A percentile compares a stretch with the other conserved stretches of the same genome.
Evolutionary conservation across 1,140 invertebrate genomes (phyloP).

Genomic region (Vollenhovia emeryi): DNA sequence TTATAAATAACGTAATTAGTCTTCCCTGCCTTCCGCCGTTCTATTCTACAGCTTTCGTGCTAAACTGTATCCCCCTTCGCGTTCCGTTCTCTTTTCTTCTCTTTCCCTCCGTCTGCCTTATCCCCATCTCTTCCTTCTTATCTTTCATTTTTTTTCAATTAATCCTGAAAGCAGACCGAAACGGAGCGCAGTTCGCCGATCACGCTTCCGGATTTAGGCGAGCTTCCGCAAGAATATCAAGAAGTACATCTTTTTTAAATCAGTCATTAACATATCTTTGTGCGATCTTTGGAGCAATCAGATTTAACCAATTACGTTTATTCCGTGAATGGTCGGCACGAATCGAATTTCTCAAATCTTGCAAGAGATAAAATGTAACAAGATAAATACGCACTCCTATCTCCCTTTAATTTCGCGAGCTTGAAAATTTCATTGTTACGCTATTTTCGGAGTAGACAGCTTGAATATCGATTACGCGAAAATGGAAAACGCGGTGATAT

Average conservation of each 20-base stretch:
- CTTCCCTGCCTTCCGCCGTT: slow-evolving; percentile 57
- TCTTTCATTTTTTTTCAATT: slow-evolving; percentile 58
- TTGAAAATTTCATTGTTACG: neutral
- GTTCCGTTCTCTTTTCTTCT: neutral
- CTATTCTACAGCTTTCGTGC: slow-evolving; percentile 9
- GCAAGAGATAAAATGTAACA: neutral
- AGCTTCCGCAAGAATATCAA: slow-evolving; percentile 5
- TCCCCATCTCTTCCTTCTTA: neutral
- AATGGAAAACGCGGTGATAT: neutral
- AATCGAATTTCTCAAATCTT: neutral
- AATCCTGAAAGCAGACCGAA: slow-evolving; percentile 63
- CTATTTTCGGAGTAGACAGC: neutral
- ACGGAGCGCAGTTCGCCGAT: slow-evolving; percentile 47
- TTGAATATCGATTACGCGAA: neutral
- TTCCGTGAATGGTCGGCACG: neutral
- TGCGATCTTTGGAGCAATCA: neutral
- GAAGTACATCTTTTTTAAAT: slow-evolving; percentile 33
- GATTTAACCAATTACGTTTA: slow-evolving; percentile 8
- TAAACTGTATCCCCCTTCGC: slow-evolving; percentile 3
- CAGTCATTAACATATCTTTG: slow-evolving; percentile 25
- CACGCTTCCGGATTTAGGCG: slow-evolving; percentile 34
- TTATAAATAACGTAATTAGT: slow-evolving; percentile 79
- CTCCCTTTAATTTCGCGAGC: neutral
- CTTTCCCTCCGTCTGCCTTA: neutral
- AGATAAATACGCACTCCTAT: neutral